These are phyloP conservation scores for Harpegnathos saltator DNA, from an alignment of 1,140 invertebrate species.

Conservation along the genomic window DNA sequence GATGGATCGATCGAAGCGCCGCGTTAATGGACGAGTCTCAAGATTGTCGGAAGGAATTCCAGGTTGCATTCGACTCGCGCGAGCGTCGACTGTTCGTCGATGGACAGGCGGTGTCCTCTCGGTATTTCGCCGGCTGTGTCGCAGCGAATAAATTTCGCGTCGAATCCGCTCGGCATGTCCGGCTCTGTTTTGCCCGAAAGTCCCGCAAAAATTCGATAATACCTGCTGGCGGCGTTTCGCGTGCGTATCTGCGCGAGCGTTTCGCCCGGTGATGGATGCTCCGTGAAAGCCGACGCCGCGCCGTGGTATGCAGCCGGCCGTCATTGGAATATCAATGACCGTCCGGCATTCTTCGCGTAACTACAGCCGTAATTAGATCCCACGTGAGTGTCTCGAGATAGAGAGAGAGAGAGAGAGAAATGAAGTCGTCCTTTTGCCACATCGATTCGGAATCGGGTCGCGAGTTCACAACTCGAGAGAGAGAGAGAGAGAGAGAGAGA, in stretches of 20 bases:
- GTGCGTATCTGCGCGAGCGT: slow-evolving; percentile 3
- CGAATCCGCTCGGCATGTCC: neutral
- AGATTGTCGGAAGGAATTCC: neutral
- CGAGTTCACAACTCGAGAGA: neutral
- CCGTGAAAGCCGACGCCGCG: slow-evolving; percentile 39
- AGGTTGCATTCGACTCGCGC: neutral
- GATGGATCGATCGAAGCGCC: no score
- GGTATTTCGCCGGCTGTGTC: slow-evolving; percentile 22
- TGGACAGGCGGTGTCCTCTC: neutral
- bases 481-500: no score
- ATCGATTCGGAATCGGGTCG: neutral
- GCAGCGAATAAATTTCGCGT: slow-evolving; percentile 43
- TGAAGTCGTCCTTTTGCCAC: slow-evolving; percentile 19
- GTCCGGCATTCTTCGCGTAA: slow-evolving; percentile 33
- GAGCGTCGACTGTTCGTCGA: neutral
- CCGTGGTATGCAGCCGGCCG: slow-evolving; percentile 43
- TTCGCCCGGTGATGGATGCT: slow-evolving; percentile 39
- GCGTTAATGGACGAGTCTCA: neutral
- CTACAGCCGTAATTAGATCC: slow-evolving; percentile 34
- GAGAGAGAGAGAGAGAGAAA: slow-evolving; percentile 11
- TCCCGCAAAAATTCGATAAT: slow-evolving; percentile 55
- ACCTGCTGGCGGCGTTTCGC: slow-evolving; percentile 29
- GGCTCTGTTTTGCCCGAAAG: slow-evolving; percentile 17
- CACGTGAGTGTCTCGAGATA: neutral
- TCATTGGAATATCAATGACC: slow-evolving; percentile 58